These are phyloP conservation scores for Sinocyclocheilus rhinocerous DNA, from an alignment of 2,113 vertebrate genomes.

Conservation along the genomic window DNA sequence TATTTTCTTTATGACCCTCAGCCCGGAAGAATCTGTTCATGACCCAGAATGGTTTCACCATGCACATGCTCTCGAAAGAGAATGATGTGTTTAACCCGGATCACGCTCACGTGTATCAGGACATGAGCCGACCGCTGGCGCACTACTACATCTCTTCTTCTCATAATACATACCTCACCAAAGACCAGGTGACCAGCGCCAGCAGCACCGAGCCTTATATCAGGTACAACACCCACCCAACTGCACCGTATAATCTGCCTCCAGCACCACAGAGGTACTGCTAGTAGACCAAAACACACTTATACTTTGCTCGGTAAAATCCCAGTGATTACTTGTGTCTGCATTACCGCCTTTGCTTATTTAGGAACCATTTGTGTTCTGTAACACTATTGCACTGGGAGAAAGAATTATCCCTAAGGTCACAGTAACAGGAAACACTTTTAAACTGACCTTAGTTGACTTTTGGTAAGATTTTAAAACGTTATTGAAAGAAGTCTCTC, in stretches of 20 bases:
- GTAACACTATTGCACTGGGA: neutral
- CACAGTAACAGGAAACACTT: neutral
- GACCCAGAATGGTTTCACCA: constrained; percentile 93
- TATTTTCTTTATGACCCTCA: constrained; percentile 59
- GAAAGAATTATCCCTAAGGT: neutral
- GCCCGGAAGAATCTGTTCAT: constrained; percentile 88
- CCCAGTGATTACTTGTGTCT: neutral
- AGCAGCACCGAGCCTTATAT: constrained; percentile 96
- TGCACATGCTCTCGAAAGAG: constrained; percentile 89
- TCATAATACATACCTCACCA: constrained; percentile 95
- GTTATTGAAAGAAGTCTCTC: too few relatives aligned
- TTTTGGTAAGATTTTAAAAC: too few relatives aligned
- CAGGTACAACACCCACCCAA: constrained; percentile 73
- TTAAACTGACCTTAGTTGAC: too few relatives aligned
- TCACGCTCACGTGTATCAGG: constrained; percentile 83
- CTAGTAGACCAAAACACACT: neutral
- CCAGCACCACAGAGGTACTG: neutral
- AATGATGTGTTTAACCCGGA: constrained; percentile 84
- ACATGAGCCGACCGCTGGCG: constrained; percentile 88
- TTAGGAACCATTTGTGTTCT: neutral
- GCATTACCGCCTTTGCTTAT: neutral
- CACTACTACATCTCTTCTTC: constrained; percentile 97
- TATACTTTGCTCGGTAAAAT: neutral
- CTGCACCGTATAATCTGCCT: neutral
- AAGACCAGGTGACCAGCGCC: constrained; percentile 86